Conservation (phyloP, 2,113 vertebrate genomes). For the Climacteris rufus region DNA sequence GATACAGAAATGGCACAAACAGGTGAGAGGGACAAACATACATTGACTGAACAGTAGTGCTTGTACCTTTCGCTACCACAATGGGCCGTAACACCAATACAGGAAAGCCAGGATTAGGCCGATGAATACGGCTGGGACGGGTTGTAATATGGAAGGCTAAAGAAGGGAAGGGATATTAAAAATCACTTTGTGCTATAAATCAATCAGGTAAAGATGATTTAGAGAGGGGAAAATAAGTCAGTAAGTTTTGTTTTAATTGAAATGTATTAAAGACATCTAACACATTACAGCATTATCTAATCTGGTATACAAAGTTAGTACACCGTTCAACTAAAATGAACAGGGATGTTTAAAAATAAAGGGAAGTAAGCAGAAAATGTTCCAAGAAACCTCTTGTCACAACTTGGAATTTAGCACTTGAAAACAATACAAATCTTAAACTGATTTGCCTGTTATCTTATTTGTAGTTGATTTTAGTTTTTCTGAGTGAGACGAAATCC, state of each 20-base stretch:
- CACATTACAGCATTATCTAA: constrained; percentile 64
- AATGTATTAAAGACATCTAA: constrained; percentile 76
- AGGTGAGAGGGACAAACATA: constrained; percentile 83
- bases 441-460: neutral
- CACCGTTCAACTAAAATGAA: constrained; percentile 50
- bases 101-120: constrained; percentile 99
- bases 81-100: constrained; percentile 99
- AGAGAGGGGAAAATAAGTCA: constrained; percentile 69
- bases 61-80: constrained; percentile 99
- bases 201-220: constrained; percentile 75
- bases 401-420: constrained; percentile 19
- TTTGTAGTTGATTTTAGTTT: neutral
- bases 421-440: neutral
- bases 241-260: constrained; percentile 63
- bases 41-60: constrained; percentile 82
- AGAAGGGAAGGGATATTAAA: constrained; percentile 94
- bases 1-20: constrained; percentile 80
- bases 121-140: constrained; percentile 99
- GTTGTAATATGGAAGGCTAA: constrained; percentile 99
- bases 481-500: constrained; percentile 4
- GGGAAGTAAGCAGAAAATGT: constrained; percentile 28
- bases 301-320: constrained; percentile 54
- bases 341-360: constrained; percentile 30
- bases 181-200: constrained; percentile 85
- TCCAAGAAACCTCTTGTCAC: neutral